Conservation (phyloP, 2,113 vertebrate genomes). For the Beaufortia kweichowensis region DNA sequence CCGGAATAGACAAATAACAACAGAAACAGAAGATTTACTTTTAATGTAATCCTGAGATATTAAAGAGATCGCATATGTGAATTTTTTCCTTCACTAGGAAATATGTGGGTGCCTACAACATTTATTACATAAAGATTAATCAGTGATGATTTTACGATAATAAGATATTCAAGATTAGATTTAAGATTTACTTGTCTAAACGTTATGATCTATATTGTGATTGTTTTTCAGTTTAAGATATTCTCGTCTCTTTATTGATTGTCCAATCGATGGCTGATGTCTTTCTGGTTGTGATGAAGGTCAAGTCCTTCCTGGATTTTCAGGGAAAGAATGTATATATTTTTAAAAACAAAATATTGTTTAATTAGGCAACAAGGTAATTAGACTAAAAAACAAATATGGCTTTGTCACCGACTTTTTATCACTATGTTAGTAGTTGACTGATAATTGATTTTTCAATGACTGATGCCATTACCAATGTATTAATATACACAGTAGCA, state of each 20-base stretch:
- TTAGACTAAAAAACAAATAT: neutral
- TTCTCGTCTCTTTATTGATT: conserved; percentile 31
- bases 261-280: neutral
- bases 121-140: too few relatives aligned
- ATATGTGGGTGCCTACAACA: too few relatives aligned
- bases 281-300: conserved; percentile 24
- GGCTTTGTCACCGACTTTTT: too few relatives aligned
- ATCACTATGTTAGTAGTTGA: too few relatives aligned
- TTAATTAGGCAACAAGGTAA: neutral
- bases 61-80: neutral
- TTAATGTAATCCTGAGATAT: neutral
- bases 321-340: neutral
- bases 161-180: neutral
- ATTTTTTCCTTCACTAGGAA: neutral
- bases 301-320: conserved; percentile 19
- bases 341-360: neutral
- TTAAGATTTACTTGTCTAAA: neutral
- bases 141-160: too few relatives aligned
- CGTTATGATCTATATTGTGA: neutral
- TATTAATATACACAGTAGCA: too few relatives aligned
- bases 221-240: too few relatives aligned
- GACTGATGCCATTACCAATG: too few relatives aligned
- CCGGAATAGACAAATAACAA: neutral
- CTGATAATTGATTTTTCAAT: too few relatives aligned
- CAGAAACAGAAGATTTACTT: neutral